Conservation (phyloP, 2,797 vertebrate species). For the Megalops cyprinoides region DNA sequence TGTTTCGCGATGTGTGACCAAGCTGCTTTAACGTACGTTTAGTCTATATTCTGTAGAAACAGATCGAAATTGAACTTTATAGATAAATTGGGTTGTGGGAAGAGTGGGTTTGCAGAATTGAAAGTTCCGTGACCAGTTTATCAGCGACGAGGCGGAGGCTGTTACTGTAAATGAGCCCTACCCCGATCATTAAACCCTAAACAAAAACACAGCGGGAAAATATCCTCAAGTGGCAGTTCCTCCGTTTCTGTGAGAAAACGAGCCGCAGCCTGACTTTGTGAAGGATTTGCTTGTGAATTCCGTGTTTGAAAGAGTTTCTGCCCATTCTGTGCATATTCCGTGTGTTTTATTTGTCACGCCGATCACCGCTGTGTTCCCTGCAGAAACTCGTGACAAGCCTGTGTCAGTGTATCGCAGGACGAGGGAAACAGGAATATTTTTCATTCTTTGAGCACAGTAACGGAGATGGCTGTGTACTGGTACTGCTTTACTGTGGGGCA, state of each 20-base stretch:
- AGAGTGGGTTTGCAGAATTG: conserved; percentile 10
- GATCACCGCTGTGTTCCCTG: not conserved
- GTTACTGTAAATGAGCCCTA: conserved; percentile 16
- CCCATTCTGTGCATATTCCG: not conserved
- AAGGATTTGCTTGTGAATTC: not conserved
- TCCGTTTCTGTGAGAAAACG: conserved; percentile 3
- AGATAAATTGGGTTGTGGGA: no score
- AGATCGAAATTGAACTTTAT: not conserved
- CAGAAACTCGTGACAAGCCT: not conserved
- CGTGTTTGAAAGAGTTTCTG: no score
- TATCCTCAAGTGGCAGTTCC: not conserved
- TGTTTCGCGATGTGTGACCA: no score
- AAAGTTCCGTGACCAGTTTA: conserved; percentile 5
- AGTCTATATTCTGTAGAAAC: no score
- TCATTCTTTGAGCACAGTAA: no score
- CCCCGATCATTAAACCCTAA: no score
- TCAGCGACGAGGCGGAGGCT: conserved; percentile 12
- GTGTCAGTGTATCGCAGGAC: not conserved
- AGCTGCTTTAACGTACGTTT: no score
- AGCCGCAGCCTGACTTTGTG: not conserved
- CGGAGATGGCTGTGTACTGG: no score
- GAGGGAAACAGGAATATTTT: not conserved
- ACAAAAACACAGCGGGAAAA: conserved; percentile 25
- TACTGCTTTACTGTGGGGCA: no score
- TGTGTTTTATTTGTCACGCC: not conserved